Evolutionary conservation across 2,113 vertebrate genomes (phyloP).

Genomic region (Melanocharis versteri): DNA sequence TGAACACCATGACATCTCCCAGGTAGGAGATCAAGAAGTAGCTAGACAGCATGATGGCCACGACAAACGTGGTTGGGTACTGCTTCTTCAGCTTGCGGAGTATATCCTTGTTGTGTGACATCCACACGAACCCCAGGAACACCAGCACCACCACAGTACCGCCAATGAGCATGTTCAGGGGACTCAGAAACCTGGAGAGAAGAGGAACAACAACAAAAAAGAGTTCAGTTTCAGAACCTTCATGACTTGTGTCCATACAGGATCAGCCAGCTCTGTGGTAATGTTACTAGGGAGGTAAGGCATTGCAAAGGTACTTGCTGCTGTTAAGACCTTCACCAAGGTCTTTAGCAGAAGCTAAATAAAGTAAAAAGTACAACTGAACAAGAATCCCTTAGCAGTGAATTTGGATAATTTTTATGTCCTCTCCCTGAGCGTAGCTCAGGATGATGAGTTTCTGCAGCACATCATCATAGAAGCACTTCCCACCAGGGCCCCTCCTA

Average conservation of each 20-base stretch:
- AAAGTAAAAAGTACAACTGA: background rate
- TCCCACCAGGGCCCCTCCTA: background rate
- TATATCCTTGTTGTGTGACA: constrained; percentile 82
- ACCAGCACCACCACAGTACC: constrained; percentile 82
- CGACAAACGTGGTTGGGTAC: constrained; percentile 82
- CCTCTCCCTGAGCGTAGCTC: background rate
- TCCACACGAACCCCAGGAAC: constrained; percentile 86
- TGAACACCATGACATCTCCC: constrained; percentile 91
- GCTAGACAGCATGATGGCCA: constrained; percentile 83
- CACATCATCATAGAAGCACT: background rate
- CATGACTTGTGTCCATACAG: background rate
- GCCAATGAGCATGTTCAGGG: constrained; percentile 87
- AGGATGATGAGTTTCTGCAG: background rate
- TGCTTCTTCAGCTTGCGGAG: constrained; percentile 86
- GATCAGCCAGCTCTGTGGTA: background rate
- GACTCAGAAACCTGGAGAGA: constrained; percentile 83
- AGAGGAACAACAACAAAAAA: too few relatives aligned
- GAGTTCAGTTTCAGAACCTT: background rate
- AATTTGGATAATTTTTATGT: background rate
- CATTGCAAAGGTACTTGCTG: background rate
- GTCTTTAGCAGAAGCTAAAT: background rate
- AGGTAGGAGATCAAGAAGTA: constrained; percentile 89
- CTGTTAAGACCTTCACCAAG: background rate
- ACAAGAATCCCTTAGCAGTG: background rate
- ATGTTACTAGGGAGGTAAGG: background rate